Evolutionary conservation across 2,888 invertebrate genomes (phyloP).

Genomic region (Anaspis maculata): DNA sequence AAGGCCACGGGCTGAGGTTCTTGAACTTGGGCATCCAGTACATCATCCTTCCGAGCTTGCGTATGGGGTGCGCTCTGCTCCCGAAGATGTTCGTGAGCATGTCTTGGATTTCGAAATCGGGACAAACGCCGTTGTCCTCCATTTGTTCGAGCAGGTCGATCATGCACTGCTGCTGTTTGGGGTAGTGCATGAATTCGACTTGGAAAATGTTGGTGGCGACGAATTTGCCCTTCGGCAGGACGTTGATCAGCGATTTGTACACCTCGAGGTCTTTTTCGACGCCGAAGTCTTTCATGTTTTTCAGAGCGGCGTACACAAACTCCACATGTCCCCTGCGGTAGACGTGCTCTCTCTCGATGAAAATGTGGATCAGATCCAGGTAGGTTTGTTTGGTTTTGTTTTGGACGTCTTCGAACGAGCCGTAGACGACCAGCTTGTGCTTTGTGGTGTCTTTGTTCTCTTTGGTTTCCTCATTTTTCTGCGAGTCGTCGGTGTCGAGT

Average conservation of each 20-base stretch:
- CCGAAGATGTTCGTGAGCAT: slow-evolving; percentile 83
- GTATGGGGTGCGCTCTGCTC: slow-evolving; percentile 57
- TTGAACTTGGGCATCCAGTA: slow-evolving; percentile 94
- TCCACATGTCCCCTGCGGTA: slow-evolving; percentile 83
- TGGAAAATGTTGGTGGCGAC: slow-evolving; percentile 76
- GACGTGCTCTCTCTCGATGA: slow-evolving; percentile 53
- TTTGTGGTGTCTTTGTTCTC: slow-evolving; percentile 1
- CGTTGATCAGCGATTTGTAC: slow-evolving; percentile 77
- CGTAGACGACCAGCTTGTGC: slow-evolving; percentile 39
- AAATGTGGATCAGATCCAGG: slow-evolving; percentile 66
- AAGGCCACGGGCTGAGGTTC: slow-evolving; percentile 77
- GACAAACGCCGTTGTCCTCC: slow-evolving; percentile 90
- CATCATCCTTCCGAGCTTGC: slow-evolving; percentile 75
- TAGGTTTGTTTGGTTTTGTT: slow-evolving; percentile 60
- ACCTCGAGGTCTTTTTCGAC: slow-evolving; percentile 79
- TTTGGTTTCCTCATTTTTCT: neutral
- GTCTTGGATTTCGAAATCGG: slow-evolving; percentile 81
- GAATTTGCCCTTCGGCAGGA: slow-evolving; percentile 84
- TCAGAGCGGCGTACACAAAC: slow-evolving; percentile 86
- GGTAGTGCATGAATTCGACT: slow-evolving; percentile 87
- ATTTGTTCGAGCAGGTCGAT: slow-evolving; percentile 88
- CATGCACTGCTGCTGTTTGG: slow-evolving; percentile 90
- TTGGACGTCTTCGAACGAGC: slow-evolving; percentile 45
- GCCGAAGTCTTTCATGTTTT: slow-evolving; percentile 81
- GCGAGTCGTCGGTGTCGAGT: too few species aligned